Percentiles rank a stretch among this genome's conserved stretches.
Conservation (phyloP, 2,113 vertebrate genomes). For the Phylloscopus trochilus region DNA sequence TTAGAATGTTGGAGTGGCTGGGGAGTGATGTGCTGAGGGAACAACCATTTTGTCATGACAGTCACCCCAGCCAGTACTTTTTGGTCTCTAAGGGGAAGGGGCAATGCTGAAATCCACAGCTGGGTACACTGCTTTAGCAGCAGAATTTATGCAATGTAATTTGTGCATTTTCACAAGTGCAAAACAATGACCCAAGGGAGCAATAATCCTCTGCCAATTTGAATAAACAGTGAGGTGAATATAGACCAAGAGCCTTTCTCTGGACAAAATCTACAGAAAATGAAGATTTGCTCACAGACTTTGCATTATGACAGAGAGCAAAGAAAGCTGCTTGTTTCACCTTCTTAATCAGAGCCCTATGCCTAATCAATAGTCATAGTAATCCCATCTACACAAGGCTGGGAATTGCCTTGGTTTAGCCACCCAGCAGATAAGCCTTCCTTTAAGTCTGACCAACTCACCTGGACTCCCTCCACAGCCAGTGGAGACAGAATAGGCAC, state of each 20-base stretch:
- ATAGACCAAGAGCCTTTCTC: not conserved
- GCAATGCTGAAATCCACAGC: not conserved
- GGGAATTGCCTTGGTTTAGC: not conserved
- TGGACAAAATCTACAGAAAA: not conserved
- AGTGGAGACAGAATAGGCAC: not conserved
- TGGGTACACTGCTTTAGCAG: not conserved
- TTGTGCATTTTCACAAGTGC: not conserved
- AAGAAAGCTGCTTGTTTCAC: not conserved
- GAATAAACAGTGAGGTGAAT: not conserved
- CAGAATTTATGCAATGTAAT: not conserved
- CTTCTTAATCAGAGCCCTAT: not conserved
- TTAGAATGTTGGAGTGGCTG: not conserved
- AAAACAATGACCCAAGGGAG: not conserved
- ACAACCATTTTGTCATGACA: not conserved
- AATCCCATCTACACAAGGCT: not conserved
- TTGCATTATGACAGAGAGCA: not conserved
- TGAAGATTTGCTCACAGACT: not conserved
- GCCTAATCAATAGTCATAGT: not conserved
- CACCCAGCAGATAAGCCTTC: not conserved
- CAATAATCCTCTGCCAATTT: not conserved
- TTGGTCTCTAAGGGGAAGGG: not conserved
- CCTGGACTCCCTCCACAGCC: fast-evolving
- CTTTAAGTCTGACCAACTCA: not conserved
- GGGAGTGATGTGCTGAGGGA: not conserved
- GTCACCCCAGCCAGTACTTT: not conserved